A percentile compares a stretch with the other conserved stretches of the same genome.
These are phyloP conservation scores for Clarias batrachus DNA, from an alignment of 2,113 vertebrate genomes.

Conservation along the genomic window DNA sequence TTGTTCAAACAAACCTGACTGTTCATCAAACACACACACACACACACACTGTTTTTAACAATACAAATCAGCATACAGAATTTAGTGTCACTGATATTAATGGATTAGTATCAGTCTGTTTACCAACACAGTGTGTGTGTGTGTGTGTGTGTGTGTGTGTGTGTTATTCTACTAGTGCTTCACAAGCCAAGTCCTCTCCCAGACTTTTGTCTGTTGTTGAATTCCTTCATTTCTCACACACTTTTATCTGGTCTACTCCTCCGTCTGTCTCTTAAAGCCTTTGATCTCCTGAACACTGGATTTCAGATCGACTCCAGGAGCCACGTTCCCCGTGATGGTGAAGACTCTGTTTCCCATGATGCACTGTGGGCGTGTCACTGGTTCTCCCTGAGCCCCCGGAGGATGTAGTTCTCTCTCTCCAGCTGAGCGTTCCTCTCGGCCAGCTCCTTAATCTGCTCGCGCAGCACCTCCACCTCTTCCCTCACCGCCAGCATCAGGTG, in stretches of 20 bases:
- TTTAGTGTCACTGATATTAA: not conserved
- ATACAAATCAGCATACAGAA: not conserved
- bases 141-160: conserved; percentile 15
- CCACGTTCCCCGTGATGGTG: conserved; percentile 37
- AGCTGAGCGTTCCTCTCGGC: conserved; percentile 54
- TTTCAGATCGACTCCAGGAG: not conserved
- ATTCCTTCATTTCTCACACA: not conserved
- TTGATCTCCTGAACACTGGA: not conserved
- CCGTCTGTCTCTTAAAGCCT: not conserved
- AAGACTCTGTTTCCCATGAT: conserved; percentile 36
- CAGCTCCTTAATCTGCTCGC: conserved; percentile 55
- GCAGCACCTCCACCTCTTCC: conserved; percentile 57
- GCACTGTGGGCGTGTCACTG: conserved; percentile 29
- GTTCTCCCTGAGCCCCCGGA: conserved; percentile 44
- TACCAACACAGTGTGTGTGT: not conserved
- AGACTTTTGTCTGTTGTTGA: not conserved
- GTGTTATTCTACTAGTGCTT: not conserved
- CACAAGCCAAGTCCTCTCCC: not conserved
- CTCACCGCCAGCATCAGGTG: conserved; percentile 56
- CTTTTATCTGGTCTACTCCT: not conserved
- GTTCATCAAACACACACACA: not conserved
- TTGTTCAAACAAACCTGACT: not conserved
- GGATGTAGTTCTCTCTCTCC: conserved; percentile 57
- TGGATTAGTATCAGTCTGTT: not conserved
- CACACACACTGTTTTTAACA: not conserved